Evolutionary conservation across 1,140 invertebrate genomes (phyloP), one percentile per base, ranked within the genome.

Genomic region (Magallana ariakensis): DNA sequence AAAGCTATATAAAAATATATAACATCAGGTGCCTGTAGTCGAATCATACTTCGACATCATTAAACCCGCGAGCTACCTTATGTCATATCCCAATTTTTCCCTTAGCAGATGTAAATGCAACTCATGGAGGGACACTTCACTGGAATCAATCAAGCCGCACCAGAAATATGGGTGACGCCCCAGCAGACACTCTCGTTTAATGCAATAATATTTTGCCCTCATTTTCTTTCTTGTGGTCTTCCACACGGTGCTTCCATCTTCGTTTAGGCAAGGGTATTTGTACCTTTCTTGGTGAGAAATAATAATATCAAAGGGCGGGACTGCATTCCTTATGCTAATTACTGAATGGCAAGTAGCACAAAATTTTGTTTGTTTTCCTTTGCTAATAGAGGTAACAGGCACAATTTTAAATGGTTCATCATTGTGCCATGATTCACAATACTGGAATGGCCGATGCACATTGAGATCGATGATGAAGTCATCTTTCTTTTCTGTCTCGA

Each of bases 401-500:
- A 57, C 75, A 58, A 86, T 70, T n/a, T 54, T 53, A 54, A 86
- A 86, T 58, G 54, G 85, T 22, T 80, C 70, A 86, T 86, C 85
- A 80, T 86, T 86, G 60, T 86, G 85, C 62, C 62, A 86, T 46
- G 80, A 33, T 70, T 86, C 85, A 80, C 46, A 57, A n/a, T 56
- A 80, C 56, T 80, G 85, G 55, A 86, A 80, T 54, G 70, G 85
- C 80, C 85, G 75, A 26, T 58, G 46, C 16, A 53, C 66, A 22
- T 80, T 22, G 6, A 80, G 85, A 58, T 86, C 60, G 19, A 33
- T 33, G 33, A 33, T 33, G 33, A 33, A 33, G 33, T 33, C 33
- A 33, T 33, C 33, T 1, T 33, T 85, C 70, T 66, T 58, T 60
- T 60, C 57, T 19, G 33, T 66, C 58, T 22, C 22, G 19, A 33